A percentile compares a stretch with the other conserved stretches of the same genome.
These are phyloP conservation scores for Lucinisca nassula DNA, from an alignment of 2,888 invertebrate genomes.

Conservation along the genomic window DNA sequence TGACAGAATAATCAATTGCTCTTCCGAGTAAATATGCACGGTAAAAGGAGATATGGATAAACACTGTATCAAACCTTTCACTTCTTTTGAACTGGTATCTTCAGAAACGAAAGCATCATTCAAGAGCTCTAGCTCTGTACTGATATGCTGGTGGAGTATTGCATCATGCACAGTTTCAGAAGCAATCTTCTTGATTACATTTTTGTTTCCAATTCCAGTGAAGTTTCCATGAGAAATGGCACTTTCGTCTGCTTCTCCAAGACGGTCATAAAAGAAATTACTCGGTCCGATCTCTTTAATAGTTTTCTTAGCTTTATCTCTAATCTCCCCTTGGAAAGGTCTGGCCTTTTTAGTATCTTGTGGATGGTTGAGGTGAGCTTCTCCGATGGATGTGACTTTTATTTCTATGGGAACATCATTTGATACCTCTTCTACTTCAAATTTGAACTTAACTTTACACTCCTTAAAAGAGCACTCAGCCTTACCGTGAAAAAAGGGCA, in stretches of 20 bases:
- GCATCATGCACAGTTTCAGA: background rate
- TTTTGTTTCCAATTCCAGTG: background rate
- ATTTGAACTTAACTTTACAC: background rate
- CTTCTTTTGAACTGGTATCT: background rate
- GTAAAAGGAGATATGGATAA: background rate
- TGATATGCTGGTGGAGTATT: background rate
- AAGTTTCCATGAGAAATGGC: background rate
- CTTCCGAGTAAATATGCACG: background rate
- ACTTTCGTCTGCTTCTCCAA: background rate
- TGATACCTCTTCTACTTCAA: background rate
- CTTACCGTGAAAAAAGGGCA: background rate
- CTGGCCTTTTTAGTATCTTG: background rate
- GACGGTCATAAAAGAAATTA: background rate
- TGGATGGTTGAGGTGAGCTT: background rate
- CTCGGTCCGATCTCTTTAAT: background rate
- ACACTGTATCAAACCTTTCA: background rate
- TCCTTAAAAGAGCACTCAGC: background rate
- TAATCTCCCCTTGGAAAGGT: background rate
- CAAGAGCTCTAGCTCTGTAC: background rate
- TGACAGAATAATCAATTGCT: background rate
- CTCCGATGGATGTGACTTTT: background rate
- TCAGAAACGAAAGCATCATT: background rate
- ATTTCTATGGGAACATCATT: background rate
- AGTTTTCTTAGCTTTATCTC: background rate
- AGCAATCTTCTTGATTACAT: background rate